Evolutionary conservation across 2,797 vertebrate species (phyloP).

Genomic region (Uromys caudimaculatus): DNA sequence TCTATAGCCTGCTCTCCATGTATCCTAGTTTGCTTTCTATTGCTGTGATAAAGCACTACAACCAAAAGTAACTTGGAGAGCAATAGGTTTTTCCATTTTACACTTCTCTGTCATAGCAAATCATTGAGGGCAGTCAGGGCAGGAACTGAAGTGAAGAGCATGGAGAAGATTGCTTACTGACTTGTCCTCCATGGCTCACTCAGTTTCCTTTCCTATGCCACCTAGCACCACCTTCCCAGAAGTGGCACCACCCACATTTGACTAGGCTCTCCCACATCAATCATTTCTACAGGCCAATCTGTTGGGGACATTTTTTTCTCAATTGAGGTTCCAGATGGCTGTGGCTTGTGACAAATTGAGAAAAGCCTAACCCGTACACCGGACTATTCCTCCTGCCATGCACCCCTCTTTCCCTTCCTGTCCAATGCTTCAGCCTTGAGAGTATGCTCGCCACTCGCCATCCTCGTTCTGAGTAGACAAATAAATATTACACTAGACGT

Average conservation of each 20-base stretch:
- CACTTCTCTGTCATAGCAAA: neutral
- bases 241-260: neutral
- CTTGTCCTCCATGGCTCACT: neutral
- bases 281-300: neutral
- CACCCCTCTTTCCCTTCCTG: neutral
- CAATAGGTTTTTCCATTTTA: neutral
- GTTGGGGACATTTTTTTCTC: neutral
- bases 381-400: neutral
- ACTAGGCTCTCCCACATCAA: neutral
- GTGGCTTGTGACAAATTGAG: neutral
- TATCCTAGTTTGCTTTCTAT: neutral
- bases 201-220: neutral
- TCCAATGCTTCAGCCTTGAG: neutral
- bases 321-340: neutral
- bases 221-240: neutral
- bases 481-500: neutral
- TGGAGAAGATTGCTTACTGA: neutral
- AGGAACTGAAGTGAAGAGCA: neutral
- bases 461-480: neutral
- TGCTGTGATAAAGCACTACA: neutral
- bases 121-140: neutral
- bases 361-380: neutral
- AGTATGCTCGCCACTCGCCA: neutral
- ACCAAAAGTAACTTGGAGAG: neutral
- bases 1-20: neutral